A percentile compares a stretch with the other conserved stretches of the same genome.
phyloP scores from a whole-genome alignment of 2,797 vertebrate genomes.

The Syngnathus acus region DNA sequence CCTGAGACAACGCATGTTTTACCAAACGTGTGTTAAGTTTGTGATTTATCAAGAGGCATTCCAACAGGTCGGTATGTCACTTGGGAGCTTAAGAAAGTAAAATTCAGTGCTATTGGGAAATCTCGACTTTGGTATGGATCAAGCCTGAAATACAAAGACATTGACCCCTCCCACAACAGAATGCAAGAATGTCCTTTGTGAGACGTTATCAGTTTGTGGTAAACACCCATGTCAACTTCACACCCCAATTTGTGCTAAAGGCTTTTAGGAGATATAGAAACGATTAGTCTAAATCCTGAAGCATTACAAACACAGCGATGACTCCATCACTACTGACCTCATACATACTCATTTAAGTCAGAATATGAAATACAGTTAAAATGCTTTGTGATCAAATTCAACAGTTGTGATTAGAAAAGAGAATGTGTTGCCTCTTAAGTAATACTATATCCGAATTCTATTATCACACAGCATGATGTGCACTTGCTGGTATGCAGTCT shows the following conservation, averaged over 20 bases:
- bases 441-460: neutral
- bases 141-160: constrained; percentile 5
- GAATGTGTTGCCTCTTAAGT: neutral
- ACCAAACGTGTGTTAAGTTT: neutral
- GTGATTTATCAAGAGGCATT: neutral
- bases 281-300: neutral
- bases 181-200: constrained; percentile 4
- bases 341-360: neutral
- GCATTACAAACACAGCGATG: neutral
- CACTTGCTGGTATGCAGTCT: neutral
- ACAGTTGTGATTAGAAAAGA: neutral
- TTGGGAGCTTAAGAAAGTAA: neutral
- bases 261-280: neutral
- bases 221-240: constrained; percentile 8
- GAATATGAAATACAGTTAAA: neutral
- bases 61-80: neutral
- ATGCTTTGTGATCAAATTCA: neutral
- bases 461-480: neutral
- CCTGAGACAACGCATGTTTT: neutral
- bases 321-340: neutral
- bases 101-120: neutral
- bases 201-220: neutral
- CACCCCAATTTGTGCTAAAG: neutral
- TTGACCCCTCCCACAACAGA: neutral
- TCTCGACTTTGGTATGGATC: constrained; percentile 1